A percentile compares a stretch with the other conserved stretches of the same genome.
Evolutionary conservation across 1,140 invertebrate genomes (phyloP).

Genomic region (Melitaea cinxia): DNA sequence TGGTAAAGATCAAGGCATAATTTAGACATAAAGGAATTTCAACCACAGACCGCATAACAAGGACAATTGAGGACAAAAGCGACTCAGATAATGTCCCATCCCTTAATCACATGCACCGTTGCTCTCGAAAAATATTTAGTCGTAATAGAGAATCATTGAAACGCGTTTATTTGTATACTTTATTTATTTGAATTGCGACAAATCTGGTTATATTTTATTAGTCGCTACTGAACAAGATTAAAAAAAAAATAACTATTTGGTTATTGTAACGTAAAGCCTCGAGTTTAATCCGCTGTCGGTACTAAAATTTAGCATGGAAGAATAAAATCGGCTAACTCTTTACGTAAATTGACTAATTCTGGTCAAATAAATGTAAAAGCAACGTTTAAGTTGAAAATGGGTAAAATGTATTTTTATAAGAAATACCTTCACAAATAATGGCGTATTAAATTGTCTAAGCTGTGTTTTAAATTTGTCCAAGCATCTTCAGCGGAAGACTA

Average conservation of each 20-base stretch:
- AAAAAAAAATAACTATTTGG: background rate
- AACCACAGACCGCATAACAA: constrained; percentile 76
- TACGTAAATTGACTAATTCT: too few relatives aligned
- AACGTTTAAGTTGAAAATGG: background rate
- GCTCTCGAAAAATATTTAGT: constrained; percentile 76
- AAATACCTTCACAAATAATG: constrained; percentile 21
- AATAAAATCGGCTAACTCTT: too few relatives aligned
- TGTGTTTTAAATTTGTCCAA: constrained; percentile 65
- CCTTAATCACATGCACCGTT: constrained; percentile 80
- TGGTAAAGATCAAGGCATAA: constrained; percentile 52
- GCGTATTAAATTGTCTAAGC: constrained; percentile 42
- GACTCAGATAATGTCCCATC: constrained; percentile 76
- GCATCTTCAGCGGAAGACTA: constrained; percentile 52
- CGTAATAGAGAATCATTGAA: constrained; percentile 63
- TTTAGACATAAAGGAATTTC: constrained; percentile 34
- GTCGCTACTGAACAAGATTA: constrained; percentile 5
- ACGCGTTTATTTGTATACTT: constrained; percentile 62
- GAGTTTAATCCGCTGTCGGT: too few relatives aligned
- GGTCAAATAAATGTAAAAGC: too few relatives aligned
- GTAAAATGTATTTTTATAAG: background rate
- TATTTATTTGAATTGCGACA: constrained; percentile 51
- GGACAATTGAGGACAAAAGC: constrained; percentile 73
- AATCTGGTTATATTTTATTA: background rate
- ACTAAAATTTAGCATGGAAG: too few relatives aligned
- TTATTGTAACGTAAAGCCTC: too few relatives aligned